These are phyloP conservation scores for Mamestra configurata DNA, from an alignment of 1,140 invertebrate species.

Conservation along the genomic window DNA sequence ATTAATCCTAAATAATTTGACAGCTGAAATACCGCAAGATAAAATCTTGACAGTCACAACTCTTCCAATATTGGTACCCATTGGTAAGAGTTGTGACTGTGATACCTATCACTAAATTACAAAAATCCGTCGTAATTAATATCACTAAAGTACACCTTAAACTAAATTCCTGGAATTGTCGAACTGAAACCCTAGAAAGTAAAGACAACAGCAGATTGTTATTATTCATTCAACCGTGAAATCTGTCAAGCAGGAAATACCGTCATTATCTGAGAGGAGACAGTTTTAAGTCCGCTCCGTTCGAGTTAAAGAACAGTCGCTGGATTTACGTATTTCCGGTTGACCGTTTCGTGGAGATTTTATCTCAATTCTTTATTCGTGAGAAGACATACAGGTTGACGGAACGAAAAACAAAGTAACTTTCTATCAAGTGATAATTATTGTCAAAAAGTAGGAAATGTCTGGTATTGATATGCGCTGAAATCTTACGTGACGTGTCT, in stretches of 20 bases:
- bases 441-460: too few relatives aligned
- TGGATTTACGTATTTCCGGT: conserved; percentile 68
- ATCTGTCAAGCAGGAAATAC: conserved; percentile 30
- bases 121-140: too few relatives aligned
- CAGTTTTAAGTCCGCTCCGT: conserved; percentile 55
- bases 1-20: too few relatives aligned
- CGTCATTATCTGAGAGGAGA: conserved; percentile 47
- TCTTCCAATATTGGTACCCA: too few relatives aligned
- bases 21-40: too few relatives aligned
- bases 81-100: too few relatives aligned
- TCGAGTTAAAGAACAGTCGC: conserved; percentile 58
- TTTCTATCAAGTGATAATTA: too few relatives aligned
- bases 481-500: too few relatives aligned
- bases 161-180: neutral
- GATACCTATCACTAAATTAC: too few relatives aligned
- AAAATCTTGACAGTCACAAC: too few relatives aligned
- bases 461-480: too few relatives aligned
- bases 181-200: neutral
- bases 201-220: conserved; percentile 23
- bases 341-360: conserved; percentile 60
- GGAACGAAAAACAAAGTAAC: too few relatives aligned
- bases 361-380: conserved; percentile 58
- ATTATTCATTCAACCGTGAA: conserved; percentile 38
- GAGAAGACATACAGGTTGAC: conserved; percentile 32
- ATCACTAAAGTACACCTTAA: neutral